Percentiles rank a stretch among this genome's conserved stretches.
These are phyloP conservation scores for Ardeotis arabs DNA, from an alignment of 2,113 vertebrate species.

Conservation along the genomic window DNA sequence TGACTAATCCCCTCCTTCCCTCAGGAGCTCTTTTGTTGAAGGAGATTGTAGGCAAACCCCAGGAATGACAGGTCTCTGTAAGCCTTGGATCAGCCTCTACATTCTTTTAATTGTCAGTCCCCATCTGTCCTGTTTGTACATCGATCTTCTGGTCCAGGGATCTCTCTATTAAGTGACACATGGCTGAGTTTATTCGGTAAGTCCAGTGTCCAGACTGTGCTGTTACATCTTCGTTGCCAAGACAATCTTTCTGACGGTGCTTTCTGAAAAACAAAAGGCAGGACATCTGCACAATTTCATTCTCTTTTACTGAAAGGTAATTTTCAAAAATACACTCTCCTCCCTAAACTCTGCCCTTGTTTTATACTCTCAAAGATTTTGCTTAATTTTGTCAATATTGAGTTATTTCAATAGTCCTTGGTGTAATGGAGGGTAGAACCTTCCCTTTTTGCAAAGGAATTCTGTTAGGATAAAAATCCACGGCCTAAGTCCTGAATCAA, in stretches of 20 bases:
- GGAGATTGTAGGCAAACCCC: conserved; percentile 57
- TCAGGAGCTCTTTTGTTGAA: conserved; percentile 71
- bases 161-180: conserved; percentile 61
- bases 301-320: background rate
- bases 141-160: conserved; percentile 47
- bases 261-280: conserved; percentile 52
- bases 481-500: background rate
- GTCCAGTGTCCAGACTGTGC: conserved; percentile 10
- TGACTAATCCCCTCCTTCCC: conserved; percentile 69
- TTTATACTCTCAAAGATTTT: background rate
- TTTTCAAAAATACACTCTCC: background rate
- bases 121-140: conserved; percentile 66
- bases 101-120: conserved; percentile 62
- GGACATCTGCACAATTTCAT: conserved; percentile 30
- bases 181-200: conserved; percentile 29
- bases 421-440: background rate
- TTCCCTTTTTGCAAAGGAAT: background rate
- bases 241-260: conserved; percentile 49
- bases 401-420: background rate
- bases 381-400: background rate
- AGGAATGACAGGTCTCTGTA: conserved; percentile 58
- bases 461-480: background rate
- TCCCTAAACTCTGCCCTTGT: background rate
- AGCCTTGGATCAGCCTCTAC: conserved; percentile 45
- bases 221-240: conserved; percentile 27